These are phyloP conservation scores for Pyxicephalus adspersus DNA, from an alignment of 2,113 vertebrate genomes.

Conservation along the genomic window DNA sequence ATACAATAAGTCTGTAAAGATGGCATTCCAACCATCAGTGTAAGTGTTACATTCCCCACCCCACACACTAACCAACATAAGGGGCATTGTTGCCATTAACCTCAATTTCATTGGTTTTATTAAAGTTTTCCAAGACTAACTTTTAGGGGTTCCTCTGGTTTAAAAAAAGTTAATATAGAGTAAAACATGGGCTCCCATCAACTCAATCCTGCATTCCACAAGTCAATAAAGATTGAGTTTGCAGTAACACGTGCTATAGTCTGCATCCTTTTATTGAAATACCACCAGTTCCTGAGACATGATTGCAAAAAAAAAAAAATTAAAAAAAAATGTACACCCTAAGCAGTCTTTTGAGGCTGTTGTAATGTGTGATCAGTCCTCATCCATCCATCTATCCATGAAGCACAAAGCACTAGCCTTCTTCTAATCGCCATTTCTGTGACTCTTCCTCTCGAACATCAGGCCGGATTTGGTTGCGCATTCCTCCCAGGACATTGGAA, in stretches of 20 bases:
- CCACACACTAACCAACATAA: no score
- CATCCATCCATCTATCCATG: no score
- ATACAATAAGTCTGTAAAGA: no score
- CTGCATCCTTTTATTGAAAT: conserved; percentile 41
- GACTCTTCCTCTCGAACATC: conserved; percentile 96
- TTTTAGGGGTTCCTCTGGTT: no score
- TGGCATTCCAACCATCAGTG: no score
- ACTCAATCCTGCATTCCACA: background rate
- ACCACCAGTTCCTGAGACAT: conserved; percentile 72
- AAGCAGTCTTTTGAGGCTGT: conserved; percentile 44
- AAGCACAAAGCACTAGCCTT: conserved; percentile 69
- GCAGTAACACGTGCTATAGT: background rate
- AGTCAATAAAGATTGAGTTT: background rate
- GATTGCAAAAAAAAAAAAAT: background rate
- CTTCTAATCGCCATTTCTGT: conserved; percentile 93
- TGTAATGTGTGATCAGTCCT: background rate
- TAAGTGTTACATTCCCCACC: no score
- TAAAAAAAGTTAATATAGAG: no score
- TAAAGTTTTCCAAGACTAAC: no score
- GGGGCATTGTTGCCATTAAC: no score
- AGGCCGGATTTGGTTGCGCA: conserved; percentile 97
- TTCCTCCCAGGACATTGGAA: conserved; percentile 93
- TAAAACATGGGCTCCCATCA: no score
- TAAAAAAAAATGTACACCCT: background rate
- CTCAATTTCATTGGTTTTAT: no score